Evolutionary conservation across 2,888 invertebrate genomes (phyloP).

Genomic region (Nomada ruficornis): DNA sequence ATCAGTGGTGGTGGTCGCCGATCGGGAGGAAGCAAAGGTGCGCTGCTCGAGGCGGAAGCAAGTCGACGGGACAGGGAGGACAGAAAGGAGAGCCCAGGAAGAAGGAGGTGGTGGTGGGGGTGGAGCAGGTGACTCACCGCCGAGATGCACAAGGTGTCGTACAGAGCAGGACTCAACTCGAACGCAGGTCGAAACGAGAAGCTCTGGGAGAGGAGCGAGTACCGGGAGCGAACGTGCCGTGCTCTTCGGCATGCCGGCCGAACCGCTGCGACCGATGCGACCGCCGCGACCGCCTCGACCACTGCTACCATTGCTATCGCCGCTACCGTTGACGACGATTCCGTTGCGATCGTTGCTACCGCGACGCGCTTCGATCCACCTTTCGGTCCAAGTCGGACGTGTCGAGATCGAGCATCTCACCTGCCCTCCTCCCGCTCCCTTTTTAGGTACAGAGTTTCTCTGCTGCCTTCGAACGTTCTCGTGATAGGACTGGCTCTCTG

Average conservation of each 20-base stretch:
- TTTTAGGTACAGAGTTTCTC: constrained; percentile 28
- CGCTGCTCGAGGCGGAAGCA: constrained; percentile 15
- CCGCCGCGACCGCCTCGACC: not conserved
- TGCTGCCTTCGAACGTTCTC: constrained; percentile 63
- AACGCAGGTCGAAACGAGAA: constrained; percentile 64
- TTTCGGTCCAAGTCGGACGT: constrained; percentile 36
- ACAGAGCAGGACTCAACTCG: constrained; percentile 70
- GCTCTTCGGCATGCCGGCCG: constrained; percentile 1
- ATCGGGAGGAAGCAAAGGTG: constrained; percentile 21
- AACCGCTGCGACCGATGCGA: constrained; percentile 5
- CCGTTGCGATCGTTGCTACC: not conserved
- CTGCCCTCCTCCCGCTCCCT: constrained; percentile 43
- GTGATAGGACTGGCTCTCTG: constrained; percentile 67
- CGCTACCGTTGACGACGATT: not conserved
- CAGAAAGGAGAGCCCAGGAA: constrained; percentile 20
- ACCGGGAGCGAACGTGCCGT: constrained; percentile 25
- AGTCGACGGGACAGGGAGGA: not conserved
- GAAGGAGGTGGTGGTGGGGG: constrained; percentile 67
- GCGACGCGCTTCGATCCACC: constrained; percentile 24
- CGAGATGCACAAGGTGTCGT: constrained; percentile 79
- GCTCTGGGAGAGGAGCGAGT: constrained; percentile 37
- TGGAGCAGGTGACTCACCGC: constrained; percentile 81
- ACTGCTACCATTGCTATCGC: not conserved
- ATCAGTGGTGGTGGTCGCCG: constrained; percentile 21
- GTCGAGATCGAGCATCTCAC: constrained; percentile 21